phyloP scores from a whole-genome alignment of 2,113 vertebrate genomes.

The Strix uralensis region DNA sequence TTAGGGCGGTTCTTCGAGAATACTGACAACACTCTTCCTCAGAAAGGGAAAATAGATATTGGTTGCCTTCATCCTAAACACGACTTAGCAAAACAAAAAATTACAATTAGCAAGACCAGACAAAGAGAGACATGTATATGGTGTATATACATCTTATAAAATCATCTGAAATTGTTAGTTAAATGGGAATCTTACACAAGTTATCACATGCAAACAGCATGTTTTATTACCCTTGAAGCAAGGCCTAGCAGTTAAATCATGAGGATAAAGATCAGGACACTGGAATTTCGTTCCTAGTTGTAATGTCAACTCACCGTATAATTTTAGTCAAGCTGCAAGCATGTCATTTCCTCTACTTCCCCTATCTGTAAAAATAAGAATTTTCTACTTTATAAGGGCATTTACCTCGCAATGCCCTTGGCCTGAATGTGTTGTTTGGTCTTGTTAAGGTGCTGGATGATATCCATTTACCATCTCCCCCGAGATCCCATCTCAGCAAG shows the following conservation, averaged over 20 bases:
- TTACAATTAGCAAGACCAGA: not conserved
- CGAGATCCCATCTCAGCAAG: not conserved
- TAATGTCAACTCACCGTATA: not conserved
- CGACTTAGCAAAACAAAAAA: not conserved
- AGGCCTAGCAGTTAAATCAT: not conserved
- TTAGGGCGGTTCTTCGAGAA: not conserved
- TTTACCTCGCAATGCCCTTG: not conserved
- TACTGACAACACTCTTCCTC: not conserved
- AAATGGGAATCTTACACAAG: not conserved
- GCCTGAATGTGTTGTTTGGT: not conserved
- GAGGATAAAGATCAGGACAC: conserved; percentile 13
- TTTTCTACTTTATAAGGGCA: not conserved
- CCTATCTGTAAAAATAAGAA: not conserved
- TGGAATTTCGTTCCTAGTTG: not conserved
- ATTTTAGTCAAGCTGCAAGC: not conserved
- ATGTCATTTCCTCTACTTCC: conserved; percentile 32
- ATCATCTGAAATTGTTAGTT: not conserved
- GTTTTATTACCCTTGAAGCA: conserved; percentile 44
- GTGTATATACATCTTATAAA: not conserved
- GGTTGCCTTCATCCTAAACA: not conserved
- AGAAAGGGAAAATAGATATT: not conserved
- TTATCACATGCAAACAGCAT: not conserved
- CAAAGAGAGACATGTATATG: not conserved
- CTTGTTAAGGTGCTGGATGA: not conserved
- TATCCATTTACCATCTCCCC: not conserved